Evolutionary conservation across 64 coral and sea anemone genomes (phyloP), one percentile per base, ranked within the genome.

Genomic region (Pachyseris speciosa): DNA sequence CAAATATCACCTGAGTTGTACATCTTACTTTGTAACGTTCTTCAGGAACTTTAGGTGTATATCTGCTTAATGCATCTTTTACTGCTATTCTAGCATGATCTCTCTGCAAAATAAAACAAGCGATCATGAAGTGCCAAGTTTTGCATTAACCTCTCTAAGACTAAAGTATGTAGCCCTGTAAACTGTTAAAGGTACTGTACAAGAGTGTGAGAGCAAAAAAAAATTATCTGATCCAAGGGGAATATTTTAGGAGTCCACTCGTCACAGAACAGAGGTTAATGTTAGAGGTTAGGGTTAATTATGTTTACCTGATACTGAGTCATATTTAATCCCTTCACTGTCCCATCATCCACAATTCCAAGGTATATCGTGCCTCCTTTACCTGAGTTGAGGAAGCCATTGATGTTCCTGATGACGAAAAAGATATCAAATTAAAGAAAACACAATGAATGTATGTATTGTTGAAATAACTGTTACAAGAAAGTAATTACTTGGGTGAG

Each of bases 321-420:
- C 41, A 98, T 19, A 40, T 41, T 49, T 36, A 98, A 68, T 44
- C 96, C 96, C 73, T 98, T 98, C 2, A 94, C 92, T 17, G 20
- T 80, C 19, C 96, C 96, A 63, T 95, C 86, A 74, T 98, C 96
- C 8, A 72, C 48, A 74, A 98, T 92, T 11, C 96, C 96, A 45
- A 98, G 78, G 66, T 95, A 98, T 7, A 98, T 67, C 1, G 79
- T 92, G 15, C 96, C 96, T 20, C 96, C 96, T 94, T 95, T 98
- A 8, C 96, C 96, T 32, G 92, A 95, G 74, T 98, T 98, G 20
- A 98, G 52, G 72, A 98, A 98, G 0, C 50, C 93, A 95, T 98
- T 98, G 15, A 98, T 98, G 37, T 94, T 94, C 55, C 96, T 98
- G 22, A 89, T 55, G 32, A 72, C 32, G 8, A 19, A 24, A 24